Percentiles rank a stretch among this genome's conserved stretches.
phyloP scores from a whole-genome alignment of 2,888 invertebrate species.

The Lagria hirta region DNA sequence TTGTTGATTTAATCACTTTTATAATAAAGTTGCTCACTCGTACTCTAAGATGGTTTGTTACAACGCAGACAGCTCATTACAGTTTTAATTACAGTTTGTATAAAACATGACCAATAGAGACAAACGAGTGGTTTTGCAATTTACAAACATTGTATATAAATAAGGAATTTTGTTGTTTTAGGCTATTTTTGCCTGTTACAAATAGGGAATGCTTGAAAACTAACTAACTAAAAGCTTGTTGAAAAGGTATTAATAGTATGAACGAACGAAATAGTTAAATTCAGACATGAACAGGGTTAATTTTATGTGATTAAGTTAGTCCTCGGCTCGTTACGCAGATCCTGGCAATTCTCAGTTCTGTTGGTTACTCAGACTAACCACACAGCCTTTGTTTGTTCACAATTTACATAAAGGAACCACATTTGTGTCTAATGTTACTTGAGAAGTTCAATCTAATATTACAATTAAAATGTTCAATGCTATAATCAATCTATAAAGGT shows the following conservation, averaged over 20 bases:
- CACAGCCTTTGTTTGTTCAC: constrained; percentile 40
- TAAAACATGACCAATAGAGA: too few species aligned
- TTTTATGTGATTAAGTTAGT: constrained; percentile 40
- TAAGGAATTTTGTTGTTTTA: too few species aligned
- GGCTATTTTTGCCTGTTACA: too few species aligned
- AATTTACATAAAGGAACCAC: constrained; percentile 45
- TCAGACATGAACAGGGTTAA: constrained; percentile 33
- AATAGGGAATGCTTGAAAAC: background rate
- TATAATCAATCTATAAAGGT: too few species aligned
- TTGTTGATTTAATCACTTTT: too few species aligned
- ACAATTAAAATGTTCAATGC: too few species aligned
- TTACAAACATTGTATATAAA: too few species aligned
- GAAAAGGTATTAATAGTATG: constrained; percentile 27
- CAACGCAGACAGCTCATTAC: too few species aligned
- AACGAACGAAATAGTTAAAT: constrained; percentile 24
- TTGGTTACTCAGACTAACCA: constrained; percentile 40
- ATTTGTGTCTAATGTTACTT: constrained; percentile 34
- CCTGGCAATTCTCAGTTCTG: constrained; percentile 40
- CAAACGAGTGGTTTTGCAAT: too few species aligned
- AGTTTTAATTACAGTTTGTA: too few species aligned
- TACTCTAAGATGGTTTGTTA: too few species aligned
- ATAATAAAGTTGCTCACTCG: too few species aligned
- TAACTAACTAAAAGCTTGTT: constrained; percentile 7
- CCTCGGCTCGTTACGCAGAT: constrained; percentile 43
- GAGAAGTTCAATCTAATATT: constrained; percentile 4